Evolutionary conservation across 1,140 invertebrate genomes (phyloP).

Genomic region (Tenebrio molitor): DNA sequence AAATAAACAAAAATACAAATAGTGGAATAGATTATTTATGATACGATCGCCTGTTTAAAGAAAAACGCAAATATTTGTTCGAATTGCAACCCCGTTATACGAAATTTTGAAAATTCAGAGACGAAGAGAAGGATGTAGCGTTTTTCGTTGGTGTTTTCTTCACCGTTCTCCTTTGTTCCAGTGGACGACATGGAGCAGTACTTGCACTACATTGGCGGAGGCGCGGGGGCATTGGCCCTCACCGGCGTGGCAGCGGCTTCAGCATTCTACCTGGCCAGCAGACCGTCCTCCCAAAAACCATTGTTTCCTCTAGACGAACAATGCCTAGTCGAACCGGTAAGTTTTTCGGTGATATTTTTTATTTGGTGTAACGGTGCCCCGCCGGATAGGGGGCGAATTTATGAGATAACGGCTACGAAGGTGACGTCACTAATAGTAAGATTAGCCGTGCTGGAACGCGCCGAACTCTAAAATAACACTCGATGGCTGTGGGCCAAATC

Average conservation of each 20-base stretch:
- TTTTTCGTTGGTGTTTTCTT: no score
- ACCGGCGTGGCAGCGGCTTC: slow-evolving; percentile 80
- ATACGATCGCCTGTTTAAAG: no score
- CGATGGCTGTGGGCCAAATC: slow-evolving; percentile 11
- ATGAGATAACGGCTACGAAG: slow-evolving; percentile 16
- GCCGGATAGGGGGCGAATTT: slow-evolving; percentile 6
- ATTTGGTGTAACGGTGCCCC: background rate
- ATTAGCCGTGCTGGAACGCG: slow-evolving; percentile 22
- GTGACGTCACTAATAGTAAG: slow-evolving; percentile 25
- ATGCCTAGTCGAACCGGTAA: slow-evolving; percentile 75
- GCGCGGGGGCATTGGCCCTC: slow-evolving; percentile 79
- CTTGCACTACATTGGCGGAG: slow-evolving; percentile 81
- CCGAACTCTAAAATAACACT: slow-evolving; percentile 26
- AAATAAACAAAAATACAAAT: no score
- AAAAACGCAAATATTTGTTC: no score
- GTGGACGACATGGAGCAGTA: slow-evolving; percentile 83
- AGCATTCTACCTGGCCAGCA: slow-evolving; percentile 78
- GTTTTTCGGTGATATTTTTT: slow-evolving; percentile 2
- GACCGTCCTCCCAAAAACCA: slow-evolving; percentile 80
- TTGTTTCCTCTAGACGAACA: slow-evolving; percentile 83
- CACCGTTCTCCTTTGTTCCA: no score
- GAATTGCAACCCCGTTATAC: no score
- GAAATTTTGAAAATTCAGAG: no score
- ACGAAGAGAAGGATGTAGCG: no score
- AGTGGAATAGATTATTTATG: no score